Conservation (phyloP, 2,113 vertebrate species). For the Passerina amoena region DNA sequence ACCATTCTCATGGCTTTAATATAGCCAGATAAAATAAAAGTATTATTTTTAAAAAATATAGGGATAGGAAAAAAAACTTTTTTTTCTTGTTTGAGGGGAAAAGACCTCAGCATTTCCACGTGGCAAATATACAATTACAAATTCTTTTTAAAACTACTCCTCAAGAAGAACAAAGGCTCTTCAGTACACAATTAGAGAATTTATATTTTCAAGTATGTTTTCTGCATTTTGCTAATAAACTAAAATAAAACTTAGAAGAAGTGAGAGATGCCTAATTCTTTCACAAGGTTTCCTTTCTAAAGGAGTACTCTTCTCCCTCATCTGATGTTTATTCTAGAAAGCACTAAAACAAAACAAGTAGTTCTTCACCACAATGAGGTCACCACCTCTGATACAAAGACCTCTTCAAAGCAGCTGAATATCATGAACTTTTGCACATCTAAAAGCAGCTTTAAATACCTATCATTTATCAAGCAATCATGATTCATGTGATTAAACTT, state of each 20-base stretch:
- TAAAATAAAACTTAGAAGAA: not conserved
- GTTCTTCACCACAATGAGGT: not conserved
- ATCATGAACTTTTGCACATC: not conserved
- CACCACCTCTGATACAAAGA: not conserved
- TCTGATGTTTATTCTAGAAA: not conserved
- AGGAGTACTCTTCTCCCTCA: not conserved
- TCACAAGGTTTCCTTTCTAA: not conserved
- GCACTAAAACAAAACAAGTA: not conserved
- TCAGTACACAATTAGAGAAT: not conserved
- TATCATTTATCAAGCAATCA: not conserved
- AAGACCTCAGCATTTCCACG: not conserved
- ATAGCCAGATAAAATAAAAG: not conserved
- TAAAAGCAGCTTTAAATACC: not conserved
- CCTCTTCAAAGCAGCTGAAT: not conserved
- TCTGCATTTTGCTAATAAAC: not conserved
- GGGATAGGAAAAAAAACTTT: fast-evolving
- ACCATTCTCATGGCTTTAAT: not conserved
- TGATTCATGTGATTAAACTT: not conserved
- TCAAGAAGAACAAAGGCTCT: not conserved
- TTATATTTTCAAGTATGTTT: not conserved
- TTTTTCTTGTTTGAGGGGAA: not conserved
- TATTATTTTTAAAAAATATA: not conserved
- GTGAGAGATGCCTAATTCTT: not conserved
- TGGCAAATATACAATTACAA: not conserved
- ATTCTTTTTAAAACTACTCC: not conserved